Percentiles rank a stretch among this genome's conserved stretches.
phyloP scores from a whole-genome alignment of 2,113 vertebrate species.

The Paradisaea rubra region DNA sequence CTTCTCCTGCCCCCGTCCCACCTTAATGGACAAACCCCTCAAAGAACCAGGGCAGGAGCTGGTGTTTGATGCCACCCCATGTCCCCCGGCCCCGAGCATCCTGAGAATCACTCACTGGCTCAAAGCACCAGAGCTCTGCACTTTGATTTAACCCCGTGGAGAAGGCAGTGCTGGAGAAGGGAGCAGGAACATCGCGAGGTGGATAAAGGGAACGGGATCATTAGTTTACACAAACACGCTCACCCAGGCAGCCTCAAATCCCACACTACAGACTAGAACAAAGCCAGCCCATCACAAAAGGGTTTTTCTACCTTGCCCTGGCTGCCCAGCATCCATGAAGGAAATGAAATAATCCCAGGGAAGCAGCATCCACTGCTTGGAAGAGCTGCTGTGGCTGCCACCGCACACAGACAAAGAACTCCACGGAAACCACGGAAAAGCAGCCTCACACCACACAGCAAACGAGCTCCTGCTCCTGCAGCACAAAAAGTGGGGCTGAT shows the following conservation, averaged over 20 bases:
- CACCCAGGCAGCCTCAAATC: background rate
- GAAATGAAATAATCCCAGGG: background rate
- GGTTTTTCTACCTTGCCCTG: background rate
- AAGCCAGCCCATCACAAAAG: background rate
- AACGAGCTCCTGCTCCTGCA: background rate
- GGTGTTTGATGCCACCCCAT: background rate
- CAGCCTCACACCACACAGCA: background rate
- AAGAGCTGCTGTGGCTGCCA: background rate
- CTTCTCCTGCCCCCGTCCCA: background rate
- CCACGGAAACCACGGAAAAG: background rate
- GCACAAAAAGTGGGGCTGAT: background rate
- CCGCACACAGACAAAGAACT: rapidly evolving
- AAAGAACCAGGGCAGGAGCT: background rate
- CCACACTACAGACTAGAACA: background rate
- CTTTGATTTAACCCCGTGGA: background rate
- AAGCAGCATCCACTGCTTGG: background rate
- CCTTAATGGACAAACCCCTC: background rate
- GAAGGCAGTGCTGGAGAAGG: background rate
- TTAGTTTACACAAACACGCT: background rate
- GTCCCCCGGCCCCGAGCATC: background rate
- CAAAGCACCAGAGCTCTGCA: background rate
- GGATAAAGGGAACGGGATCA: background rate
- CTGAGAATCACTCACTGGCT: background rate
- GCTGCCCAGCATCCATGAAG: background rate
- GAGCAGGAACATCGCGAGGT: background rate